Base-by-base conservation (phyloP, 2,888 invertebrate genomes). In the Philonicus albiceps region DNA sequence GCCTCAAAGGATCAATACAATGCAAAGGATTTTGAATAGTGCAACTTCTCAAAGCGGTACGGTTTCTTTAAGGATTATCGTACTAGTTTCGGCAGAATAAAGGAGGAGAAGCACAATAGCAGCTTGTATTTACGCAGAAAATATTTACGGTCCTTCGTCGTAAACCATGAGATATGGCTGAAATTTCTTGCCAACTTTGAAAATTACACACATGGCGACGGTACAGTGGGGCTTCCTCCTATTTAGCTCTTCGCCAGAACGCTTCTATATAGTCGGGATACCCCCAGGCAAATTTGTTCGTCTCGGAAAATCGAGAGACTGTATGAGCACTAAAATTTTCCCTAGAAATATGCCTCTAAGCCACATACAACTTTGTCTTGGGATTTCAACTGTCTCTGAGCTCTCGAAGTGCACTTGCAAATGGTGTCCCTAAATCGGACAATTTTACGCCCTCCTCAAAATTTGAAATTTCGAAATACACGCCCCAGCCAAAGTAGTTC, bases 91-190 rank as follows among this genome's bases (percentile, higher is more conserved):
- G 37, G 22, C 34, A 37, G 76, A 76, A 40, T 76, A 22, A 37
- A 22, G 64, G 64, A 7, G 76, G 11, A 37, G 76, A 16, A 37
- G 40, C 19, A 76, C 76, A 76, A 76, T 76, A 37, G 76, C 34
- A 40, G 37, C 40, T 40, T 40, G 76, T 80, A 80, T 80, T 80
- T 80, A 80, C 80, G 49, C 80, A 80, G 80, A 53, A 80, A 49
- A 80, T 80, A 80, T 80, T 74, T 80, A 80, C 53, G 43, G 53
- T 80, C 53, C 40, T 49, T 27, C 27, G 49, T 80, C 80, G 53
- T 49, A 80, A 80, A 49, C 43, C 49, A 80, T 53, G 53, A 49
- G 31, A 80, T 80, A 27, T 80, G 40, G 80, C 43, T 80, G 80
- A 53, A 49, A 40, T 49, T 43, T 80, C 80, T 80, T 80, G 80